These are phyloP conservation scores for Calosoma granatense DNA, from an alignment of 1,140 invertebrate genomes.

Conservation along the genomic window DNA sequence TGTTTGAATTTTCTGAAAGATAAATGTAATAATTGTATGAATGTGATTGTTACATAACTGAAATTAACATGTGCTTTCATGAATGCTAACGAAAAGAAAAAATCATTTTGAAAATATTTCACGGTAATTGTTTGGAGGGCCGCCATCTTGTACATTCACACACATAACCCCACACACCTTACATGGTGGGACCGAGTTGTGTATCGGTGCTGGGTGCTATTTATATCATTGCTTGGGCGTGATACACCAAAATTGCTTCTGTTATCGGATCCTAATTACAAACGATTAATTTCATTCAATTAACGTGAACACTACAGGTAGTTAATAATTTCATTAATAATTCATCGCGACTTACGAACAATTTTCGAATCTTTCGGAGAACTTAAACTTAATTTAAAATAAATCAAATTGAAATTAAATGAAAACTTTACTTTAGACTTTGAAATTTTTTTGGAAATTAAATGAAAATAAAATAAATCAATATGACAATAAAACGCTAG, in stretches of 20 bases:
- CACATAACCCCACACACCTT: conserved; percentile 7
- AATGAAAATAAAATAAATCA: too few species aligned
- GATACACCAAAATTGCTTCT: not conserved
- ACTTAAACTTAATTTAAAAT: too few species aligned
- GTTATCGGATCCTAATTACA: conserved; percentile 4
- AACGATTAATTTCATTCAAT: not conserved
- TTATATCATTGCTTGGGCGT: conserved; percentile 7
- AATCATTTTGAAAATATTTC: not conserved
- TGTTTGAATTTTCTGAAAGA: too few species aligned
- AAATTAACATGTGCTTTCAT: not conserved
- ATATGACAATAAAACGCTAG: too few species aligned
- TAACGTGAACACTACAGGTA: not conserved
- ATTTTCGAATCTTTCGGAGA: too few species aligned
- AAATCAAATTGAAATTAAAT: too few species aligned
- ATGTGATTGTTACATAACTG: not conserved
- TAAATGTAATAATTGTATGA: too few species aligned
- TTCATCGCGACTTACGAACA: too few species aligned
- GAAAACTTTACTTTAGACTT: too few species aligned
- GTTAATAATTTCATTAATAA: too few species aligned
- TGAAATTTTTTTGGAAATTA: too few species aligned
- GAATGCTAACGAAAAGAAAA: too few species aligned
- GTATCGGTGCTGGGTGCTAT: not conserved
- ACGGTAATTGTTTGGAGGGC: not conserved
- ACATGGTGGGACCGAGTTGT: conserved; percentile 1
- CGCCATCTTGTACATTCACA: conserved; percentile 4